These are phyloP conservation scores for Sebastes goodei DNA, from an alignment of 2,797 vertebrate genomes.

Conservation along the genomic window DNA sequence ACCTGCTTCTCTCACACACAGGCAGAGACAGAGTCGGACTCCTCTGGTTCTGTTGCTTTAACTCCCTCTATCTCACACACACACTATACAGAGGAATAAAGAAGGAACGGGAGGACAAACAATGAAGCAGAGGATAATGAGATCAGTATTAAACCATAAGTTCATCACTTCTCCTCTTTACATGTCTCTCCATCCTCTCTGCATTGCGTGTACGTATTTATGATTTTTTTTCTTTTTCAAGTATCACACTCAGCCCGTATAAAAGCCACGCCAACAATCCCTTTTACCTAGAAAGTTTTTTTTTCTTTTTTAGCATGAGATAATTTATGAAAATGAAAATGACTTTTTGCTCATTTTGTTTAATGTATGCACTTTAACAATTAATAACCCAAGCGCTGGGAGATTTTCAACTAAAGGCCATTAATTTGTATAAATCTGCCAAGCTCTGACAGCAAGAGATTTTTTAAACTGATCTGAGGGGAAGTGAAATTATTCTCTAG, in stretches of 20 bases:
- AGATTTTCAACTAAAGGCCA: conserved; percentile 88
- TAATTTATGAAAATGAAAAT: conserved; percentile 91
- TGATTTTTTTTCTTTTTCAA: conserved; percentile 46
- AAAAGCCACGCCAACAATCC: conserved; percentile 52
- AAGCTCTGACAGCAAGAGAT: conserved; percentile 83
- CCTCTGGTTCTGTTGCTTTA: not conserved
- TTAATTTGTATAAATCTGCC: conserved; percentile 89
- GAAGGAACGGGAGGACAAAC: conserved; percentile 32
- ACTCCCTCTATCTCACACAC: not conserved
- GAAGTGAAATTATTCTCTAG: conserved; percentile 89
- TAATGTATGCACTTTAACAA: conserved; percentile 90
- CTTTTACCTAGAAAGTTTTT: conserved; percentile 55
- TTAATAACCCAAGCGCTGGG: conserved; percentile 86
- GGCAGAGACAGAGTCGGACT: not conserved
- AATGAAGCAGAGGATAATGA: conserved; percentile 7
- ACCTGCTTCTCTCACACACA: not conserved
- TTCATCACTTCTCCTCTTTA: conserved; percentile 26
- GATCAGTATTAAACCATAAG: conserved; percentile 18
- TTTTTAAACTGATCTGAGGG: conserved; percentile 88
- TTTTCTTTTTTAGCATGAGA: conserved; percentile 68
- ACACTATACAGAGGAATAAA: not conserved
- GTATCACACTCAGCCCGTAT: conserved; percentile 27
- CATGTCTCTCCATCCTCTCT: not conserved
- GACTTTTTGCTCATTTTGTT: conserved; percentile 90
- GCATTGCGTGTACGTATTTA: conserved; percentile 20